Percentiles rank a stretch among this genome's conserved stretches.
phyloP scores from a whole-genome alignment of 2,888 invertebrate species.

The Heliconius ethilla region DNA sequence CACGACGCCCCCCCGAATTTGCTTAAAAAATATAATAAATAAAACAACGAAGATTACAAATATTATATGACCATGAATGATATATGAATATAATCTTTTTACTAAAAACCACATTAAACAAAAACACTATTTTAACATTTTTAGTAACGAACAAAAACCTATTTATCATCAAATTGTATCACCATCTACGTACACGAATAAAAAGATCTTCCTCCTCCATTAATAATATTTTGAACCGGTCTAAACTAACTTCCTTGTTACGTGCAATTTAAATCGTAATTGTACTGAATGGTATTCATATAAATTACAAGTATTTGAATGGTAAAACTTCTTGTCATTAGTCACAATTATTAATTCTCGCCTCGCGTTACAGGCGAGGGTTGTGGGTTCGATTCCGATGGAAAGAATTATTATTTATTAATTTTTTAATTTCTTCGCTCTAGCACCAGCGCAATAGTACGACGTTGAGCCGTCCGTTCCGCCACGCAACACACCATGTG shows the following conservation, averaged over 20 bases:
- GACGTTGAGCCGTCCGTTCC: too few species aligned
- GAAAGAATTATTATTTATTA: too few species aligned
- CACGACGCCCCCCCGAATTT: not conserved
- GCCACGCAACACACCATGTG: too few species aligned
- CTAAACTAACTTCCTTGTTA: constrained; percentile 34
- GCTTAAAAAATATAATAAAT: not conserved
- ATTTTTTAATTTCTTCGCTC: too few species aligned
- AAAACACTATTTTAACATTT: constrained; percentile 9
- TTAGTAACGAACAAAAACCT: not conserved
- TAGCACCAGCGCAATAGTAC: too few species aligned
- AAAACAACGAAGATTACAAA: not conserved
- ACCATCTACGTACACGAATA: constrained; percentile 9
- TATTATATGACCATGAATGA: not conserved
- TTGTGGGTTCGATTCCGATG: too few species aligned
- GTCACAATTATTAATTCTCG: not conserved
- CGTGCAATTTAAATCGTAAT: constrained; percentile 21
- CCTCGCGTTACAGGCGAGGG: too few species aligned
- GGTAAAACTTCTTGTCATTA: constrained; percentile 24
- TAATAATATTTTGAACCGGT: constrained; percentile 29
- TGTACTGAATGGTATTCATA: constrained; percentile 25
- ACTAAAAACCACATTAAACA: not conserved
- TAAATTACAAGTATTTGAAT: constrained; percentile 31
- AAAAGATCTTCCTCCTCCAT: constrained; percentile 24
- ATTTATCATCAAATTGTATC: not conserved
- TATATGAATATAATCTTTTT: not conserved